phyloP scores from a whole-genome alignment of 1,140 invertebrate genomes.

The Pseudoatta argentina region DNA sequence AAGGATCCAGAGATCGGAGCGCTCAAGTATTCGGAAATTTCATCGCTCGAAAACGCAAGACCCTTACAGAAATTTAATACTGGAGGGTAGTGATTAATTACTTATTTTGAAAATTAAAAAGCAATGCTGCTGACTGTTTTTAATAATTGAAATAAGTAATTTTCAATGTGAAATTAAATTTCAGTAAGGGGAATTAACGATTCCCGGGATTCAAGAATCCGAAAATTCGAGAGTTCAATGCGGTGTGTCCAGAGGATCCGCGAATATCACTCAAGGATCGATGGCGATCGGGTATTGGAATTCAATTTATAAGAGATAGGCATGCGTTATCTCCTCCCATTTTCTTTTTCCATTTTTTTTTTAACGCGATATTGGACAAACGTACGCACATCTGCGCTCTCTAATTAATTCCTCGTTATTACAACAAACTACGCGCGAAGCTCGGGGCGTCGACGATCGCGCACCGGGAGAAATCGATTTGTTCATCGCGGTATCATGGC shows the following conservation, averaged over 20 bases:
- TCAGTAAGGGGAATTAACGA: not conserved
- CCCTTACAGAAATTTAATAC: no score
- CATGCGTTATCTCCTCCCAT: not conserved
- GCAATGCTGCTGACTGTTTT: no score
- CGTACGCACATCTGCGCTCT: constrained; percentile 23
- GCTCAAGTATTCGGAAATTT: not conserved
- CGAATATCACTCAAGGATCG: constrained; percentile 19
- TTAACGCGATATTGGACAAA: not conserved
- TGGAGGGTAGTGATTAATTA: no score
- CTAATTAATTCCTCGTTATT: constrained; percentile 52
- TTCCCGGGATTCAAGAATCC: not conserved
- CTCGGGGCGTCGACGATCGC: constrained; percentile 25
- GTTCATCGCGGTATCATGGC: not conserved
- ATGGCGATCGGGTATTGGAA: not conserved
- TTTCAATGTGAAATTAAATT: no score
- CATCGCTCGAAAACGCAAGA: not conserved
- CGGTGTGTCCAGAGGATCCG: not conserved
- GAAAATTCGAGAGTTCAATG: not conserved
- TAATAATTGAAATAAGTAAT: no score
- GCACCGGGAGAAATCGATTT: constrained; percentile 24
- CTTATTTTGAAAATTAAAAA: no score
- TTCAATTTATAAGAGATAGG: not conserved
- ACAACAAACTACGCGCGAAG: constrained; percentile 37
- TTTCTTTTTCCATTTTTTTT: not conserved
- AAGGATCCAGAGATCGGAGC: not conserved